Conservation (phyloP, 1,140 invertebrate genomes). For the Calliopsis andreniformis region DNA sequence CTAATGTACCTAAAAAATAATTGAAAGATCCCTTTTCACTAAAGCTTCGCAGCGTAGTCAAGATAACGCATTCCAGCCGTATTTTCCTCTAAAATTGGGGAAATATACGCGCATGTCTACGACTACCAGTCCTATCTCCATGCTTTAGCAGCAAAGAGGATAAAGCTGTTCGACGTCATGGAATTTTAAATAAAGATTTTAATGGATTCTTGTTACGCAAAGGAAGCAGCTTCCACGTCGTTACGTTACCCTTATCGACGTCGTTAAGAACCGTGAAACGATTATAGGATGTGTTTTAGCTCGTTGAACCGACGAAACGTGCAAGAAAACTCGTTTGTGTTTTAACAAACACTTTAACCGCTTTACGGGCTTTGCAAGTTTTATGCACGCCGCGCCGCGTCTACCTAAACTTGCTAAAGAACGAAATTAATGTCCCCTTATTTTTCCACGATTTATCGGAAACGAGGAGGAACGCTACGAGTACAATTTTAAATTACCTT, state of each 20-base stretch:
- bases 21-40: neutral
- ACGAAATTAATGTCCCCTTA: neutral
- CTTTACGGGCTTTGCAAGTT: neutral
- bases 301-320: neutral
- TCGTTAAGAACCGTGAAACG: constrained; percentile 42
- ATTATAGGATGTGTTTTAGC: constrained; percentile 27
- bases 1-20: neutral
- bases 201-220: constrained; percentile 70
- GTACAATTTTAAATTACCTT: too few species aligned
- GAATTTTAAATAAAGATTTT: constrained; percentile 73
- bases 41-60: too few species aligned
- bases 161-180: constrained; percentile 54
- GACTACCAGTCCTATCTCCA: neutral
- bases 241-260: constrained; percentile 36
- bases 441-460: neutral
- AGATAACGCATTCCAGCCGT: too few species aligned
- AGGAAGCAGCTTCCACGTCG: constrained; percentile 30
- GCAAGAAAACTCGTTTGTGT: constrained; percentile 6
- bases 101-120: neutral
- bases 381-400: neutral
- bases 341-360: constrained; percentile 15
- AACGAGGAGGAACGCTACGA: too few species aligned
- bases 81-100: too few species aligned
- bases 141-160: neutral
- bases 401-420: neutral